Evolutionary conservation across 37 sponge, comb jelly and placozoan genomes (phyloP).

Genomic region (Diacarnus erythraeanus): DNA sequence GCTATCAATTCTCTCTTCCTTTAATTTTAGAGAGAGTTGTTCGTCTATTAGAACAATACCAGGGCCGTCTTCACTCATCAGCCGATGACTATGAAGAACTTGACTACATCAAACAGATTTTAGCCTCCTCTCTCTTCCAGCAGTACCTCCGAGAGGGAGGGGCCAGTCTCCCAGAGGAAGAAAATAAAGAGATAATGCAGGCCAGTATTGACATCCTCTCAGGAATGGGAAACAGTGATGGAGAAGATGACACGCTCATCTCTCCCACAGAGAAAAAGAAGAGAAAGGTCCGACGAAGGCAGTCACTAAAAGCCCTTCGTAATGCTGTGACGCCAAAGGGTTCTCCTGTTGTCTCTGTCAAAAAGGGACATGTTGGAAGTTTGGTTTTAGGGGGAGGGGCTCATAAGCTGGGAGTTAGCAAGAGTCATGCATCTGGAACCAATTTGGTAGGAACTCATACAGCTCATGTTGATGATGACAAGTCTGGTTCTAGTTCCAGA

Average conservation of each 20-base stretch:
- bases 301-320: constrained; percentile 48
- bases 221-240: background rate
- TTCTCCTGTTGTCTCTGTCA: background rate
- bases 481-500: background rate
- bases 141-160: constrained; percentile 11
- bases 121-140: constrained; percentile 72
- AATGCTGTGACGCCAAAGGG: constrained; percentile 39
- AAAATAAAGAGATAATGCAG: constrained; percentile 13
- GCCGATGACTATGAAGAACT: constrained; percentile 65
- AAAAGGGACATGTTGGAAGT: background rate
- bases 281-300: constrained; percentile 8
- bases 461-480: background rate
- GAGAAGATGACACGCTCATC: background rate
- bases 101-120: constrained; percentile 64
- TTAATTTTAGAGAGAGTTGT: constrained; percentile 36
- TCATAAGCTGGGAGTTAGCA: background rate
- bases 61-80: constrained; percentile 59
- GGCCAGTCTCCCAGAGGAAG: constrained; percentile 11
- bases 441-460: background rate
- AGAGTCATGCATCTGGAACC: background rate
- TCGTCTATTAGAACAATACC: constrained; percentile 61
- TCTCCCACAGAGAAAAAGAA: constrained; percentile 33
- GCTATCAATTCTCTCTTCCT: background rate
- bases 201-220: constrained; percentile 36
- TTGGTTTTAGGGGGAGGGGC: background rate